Base-by-base conservation (phyloP, 2,888 invertebrate genomes). In the Andrena bicolor region DNA sequence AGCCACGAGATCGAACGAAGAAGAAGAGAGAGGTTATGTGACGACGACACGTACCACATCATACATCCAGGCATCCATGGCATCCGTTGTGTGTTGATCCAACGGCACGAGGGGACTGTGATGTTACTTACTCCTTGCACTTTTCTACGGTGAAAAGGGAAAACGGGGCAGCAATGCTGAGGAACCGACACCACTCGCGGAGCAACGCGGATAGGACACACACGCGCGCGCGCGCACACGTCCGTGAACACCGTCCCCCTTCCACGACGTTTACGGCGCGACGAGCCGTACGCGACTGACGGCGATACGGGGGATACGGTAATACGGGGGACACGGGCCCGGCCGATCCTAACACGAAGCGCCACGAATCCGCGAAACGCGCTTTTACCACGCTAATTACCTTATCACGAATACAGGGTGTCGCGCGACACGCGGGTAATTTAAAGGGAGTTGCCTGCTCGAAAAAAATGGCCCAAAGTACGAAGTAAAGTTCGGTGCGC, bases 11-110 rank as follows among this genome's bases (percentile, higher is more conserved):
- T 83, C 80, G 80, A 69, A 66, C 51, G 63, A 73, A 26, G 35
- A 72, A 35, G 32, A 71, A 64, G 63, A 81, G 68, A 73, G 66
- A 84, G 69, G 82, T 85, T 77, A 74, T 73, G 80, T 78, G 61
- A 56, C 28, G 51, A 58, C 61, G 71, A 77, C 86, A 92, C 93
- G 85, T 93, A 93, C 93, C 93, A 93, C 93, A 84, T 93, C 93
- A 88, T 93, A 93, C 91, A 93, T 93, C 93, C 93, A 93, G 82
- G 93, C 90, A 84, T 93, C 93, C 93, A 93, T 93, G 87, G 90
- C 87, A 70, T 66, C 66, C 78, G 90, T 90, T 53, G 20, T 26
- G 26, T 10, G 58, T 8, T 61, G 73, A 13, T 8, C 13, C 60
- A 63, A 72, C 49, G 16, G 20, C 35, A 64, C 63, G 48, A 20